These are phyloP conservation scores for Schlechtendalia chinensis DNA, from an alignment of 1,140 invertebrate species.

Conservation along the genomic window DNA sequence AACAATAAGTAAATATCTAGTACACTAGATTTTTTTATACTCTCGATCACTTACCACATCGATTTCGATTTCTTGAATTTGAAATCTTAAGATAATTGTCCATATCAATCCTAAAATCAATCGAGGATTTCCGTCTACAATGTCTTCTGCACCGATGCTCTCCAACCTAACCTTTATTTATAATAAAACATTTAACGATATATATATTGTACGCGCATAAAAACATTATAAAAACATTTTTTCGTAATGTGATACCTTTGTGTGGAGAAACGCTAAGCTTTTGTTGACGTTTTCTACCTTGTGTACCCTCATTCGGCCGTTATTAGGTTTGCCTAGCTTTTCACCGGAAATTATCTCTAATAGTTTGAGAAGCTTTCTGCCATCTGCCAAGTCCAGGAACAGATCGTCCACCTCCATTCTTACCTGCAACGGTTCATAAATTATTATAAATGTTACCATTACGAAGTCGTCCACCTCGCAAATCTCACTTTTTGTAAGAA, in stretches of 20 bases:
- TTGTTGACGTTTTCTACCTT: conserved; percentile 99
- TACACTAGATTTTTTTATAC: too few relatives aligned
- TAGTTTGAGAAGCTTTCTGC: conserved; percentile 91
- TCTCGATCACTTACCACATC: conserved; percentile 73
- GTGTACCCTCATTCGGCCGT: conserved; percentile 95
- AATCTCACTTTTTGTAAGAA: conserved; percentile 92
- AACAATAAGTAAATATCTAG: too few relatives aligned
- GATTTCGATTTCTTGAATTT: conserved; percentile 98
- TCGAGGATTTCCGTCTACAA: conserved; percentile 94
- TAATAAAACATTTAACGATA: neutral
- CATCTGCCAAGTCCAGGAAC: conserved; percentile 94
- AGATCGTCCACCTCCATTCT: conserved; percentile 96
- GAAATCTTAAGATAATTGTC: conserved; percentile 96
- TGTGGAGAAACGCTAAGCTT: conserved; percentile 94
- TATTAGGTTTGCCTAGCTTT: conserved; percentile 93
- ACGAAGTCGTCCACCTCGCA: neutral
- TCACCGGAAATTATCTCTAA: conserved; percentile 99
- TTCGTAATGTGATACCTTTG: conserved; percentile 67
- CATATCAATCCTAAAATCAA: conserved; percentile 97
- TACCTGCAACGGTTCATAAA: conserved; percentile 60
- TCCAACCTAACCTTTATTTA: conserved; percentile 79
- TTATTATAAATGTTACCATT: neutral
- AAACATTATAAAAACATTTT: too few relatives aligned
- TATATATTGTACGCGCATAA: neutral
- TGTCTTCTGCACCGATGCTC: conserved; percentile 98